Base-by-base conservation (phyloP, 2,888 invertebrate species). In the Frankliniella intonsa region DNA sequence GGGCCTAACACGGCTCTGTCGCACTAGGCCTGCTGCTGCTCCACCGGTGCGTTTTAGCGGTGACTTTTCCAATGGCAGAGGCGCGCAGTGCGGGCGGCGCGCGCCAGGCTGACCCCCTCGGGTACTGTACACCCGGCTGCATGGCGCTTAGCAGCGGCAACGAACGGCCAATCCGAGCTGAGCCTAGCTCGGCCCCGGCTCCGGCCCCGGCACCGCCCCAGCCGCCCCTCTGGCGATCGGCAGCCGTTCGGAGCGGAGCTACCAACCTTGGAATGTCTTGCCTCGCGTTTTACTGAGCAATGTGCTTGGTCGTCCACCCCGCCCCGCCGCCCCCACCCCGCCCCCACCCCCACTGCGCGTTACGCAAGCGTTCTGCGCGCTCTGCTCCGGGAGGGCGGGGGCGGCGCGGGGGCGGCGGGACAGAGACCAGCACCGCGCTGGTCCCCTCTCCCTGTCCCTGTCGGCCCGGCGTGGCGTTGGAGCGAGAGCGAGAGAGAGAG, bases 251-350 rank as follows among this genome's bases (percentile, higher is more conserved):
- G 38, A 38, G 38, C 38, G 62, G 11, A 62, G 62, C 38, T 62
- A n/a, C 62, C 62, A 62, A 62, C 62, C 62, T 62, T 62, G 62
- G 62, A 62, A 62, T 62, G 55, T 55, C 55, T 55, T 55, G 62
- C 62, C 17, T 17, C 14, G 62, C 38, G 38, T 38, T 38, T 38
- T 38, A 38, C 38, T 38, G 38, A 38, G 38, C 38, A 38, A 38
- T 38, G 38, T 38, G 38, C 38, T 38, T 38, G 38, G 38, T 38
- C 38, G 38, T 17, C 62, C 62, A 62, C 62, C 62, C 62, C 14
- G 19, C 19, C 62, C 17, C 62, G 62, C 62, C n/a, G 19, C n/a
- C 62, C 55, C 55, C 55, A 8, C 55, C 12, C 17, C 55, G 12
- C 55, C 55, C 55, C 55, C 55, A 8, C 55, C 55, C 14, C 55